Evolutionary conservation across 2,113 vertebrate species (phyloP), one percentile per base, ranked within the genome.

Genomic region (Spilogale gracilis): DNA sequence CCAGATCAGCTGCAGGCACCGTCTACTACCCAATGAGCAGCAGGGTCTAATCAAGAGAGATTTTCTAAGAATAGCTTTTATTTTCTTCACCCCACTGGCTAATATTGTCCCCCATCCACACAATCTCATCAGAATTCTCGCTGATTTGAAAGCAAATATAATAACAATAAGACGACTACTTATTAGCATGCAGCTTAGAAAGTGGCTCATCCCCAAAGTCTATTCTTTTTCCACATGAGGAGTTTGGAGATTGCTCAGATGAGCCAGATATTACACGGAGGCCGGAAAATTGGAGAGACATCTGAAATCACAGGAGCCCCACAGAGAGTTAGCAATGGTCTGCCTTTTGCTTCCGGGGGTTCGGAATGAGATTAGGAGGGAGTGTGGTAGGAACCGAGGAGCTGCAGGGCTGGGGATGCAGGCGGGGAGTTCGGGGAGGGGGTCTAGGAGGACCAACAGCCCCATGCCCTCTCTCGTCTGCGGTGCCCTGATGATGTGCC

Each of bases 101-200:
- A 84, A 94, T 92, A 96, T 90, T 81, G 91, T 91, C 80, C 81
- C 83, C 76, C 94, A 91, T 95, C 71, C 69, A 81, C 76, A 71
- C 30, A 74, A 85, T 85, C 96, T 96, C 94, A 97, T 97, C 94
- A 97, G 92, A 91, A 96, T 97, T 95, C 94, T 97, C 48, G 71
- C 87, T 97, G 96, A 97, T 97, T 96, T 97, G 95, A 97, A 98
- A 97, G 96, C 96, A 96, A 97, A 97, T 97, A 85, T 63, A 92
- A 96, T 96, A 96, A 92, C 76, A 87, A 38, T 92, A 94, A 94
- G 95, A 95, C 50, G 76, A 56, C 32, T 9, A 92, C 95, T 95
- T 94, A 96, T 96, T 97, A 97, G 74, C 92, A 97, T 91, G 96
- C 92, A 97, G 89, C 63, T 96, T 94, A 84, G 63, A 92, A 96